Evolutionary conservation across 2,113 vertebrate species (phyloP).

Genomic region (Cottus gobio): DNA sequence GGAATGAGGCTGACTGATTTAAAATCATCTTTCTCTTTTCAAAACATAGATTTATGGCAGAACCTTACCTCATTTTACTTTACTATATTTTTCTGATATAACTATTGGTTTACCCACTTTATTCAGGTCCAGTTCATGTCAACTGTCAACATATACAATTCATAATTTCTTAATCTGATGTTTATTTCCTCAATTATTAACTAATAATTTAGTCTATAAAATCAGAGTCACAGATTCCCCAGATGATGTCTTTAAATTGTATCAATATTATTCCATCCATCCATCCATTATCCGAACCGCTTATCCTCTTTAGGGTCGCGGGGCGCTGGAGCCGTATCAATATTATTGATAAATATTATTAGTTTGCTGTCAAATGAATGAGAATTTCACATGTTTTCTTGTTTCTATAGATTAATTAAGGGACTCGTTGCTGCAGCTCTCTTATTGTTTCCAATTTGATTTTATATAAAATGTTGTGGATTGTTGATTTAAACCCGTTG

Average conservation of each 20-base stretch:
- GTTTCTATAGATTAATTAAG: background rate
- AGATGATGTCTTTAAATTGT: background rate
- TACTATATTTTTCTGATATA: background rate
- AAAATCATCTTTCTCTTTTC: background rate
- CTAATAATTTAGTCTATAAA: background rate
- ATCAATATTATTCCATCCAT: too few species aligned
- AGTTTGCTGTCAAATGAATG: background rate
- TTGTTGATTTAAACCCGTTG: background rate
- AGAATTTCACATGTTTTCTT: background rate
- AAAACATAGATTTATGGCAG: background rate
- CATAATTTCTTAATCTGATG: background rate
- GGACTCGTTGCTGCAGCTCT: background rate
- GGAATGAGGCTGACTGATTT: background rate
- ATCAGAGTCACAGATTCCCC: background rate
- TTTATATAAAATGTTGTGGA: background rate
- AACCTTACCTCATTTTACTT: background rate
- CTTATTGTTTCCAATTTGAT: background rate
- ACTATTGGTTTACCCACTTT: background rate
- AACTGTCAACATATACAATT: background rate
- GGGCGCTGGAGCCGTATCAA: too few species aligned
- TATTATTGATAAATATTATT: too few species aligned
- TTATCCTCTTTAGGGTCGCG: too few species aligned
- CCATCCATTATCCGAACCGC: too few species aligned
- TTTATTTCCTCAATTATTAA: background rate
- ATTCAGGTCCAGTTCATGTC: background rate